Evolutionary conservation across 2,113 vertebrate genomes (phyloP).

Genomic region (Ascaphus truei): DNA sequence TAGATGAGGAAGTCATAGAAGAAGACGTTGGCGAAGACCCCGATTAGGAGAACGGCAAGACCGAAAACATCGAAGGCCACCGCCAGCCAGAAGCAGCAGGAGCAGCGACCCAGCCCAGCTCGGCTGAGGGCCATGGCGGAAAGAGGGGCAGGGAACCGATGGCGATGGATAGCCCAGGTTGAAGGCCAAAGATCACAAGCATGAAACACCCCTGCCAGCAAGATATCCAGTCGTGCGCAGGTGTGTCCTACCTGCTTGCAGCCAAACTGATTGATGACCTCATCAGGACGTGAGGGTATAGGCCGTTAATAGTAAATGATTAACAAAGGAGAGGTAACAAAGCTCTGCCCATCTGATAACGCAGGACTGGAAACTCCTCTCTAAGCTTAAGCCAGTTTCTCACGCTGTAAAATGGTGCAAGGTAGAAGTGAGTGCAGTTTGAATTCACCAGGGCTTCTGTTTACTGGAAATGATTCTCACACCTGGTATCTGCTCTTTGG

Average conservation of each 20-base stretch:
- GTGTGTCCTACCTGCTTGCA: constrained; percentile 7
- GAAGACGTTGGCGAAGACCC: constrained; percentile 67
- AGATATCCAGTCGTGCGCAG: constrained; percentile 8
- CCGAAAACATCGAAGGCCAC: constrained; percentile 77
- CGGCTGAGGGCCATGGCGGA: constrained; percentile 15
- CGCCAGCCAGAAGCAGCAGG: constrained; percentile 81
- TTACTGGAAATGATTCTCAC: background rate
- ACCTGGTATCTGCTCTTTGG: constrained; percentile 4
- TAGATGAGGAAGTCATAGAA: constrained; percentile 83
- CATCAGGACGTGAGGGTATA: background rate
- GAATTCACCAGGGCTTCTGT: background rate
- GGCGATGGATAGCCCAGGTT: background rate
- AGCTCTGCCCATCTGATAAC: background rate
- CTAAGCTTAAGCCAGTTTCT: background rate
- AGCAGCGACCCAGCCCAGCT: constrained; percentile 70
- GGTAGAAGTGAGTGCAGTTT: background rate
- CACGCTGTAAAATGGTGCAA: background rate
- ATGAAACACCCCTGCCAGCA: background rate
- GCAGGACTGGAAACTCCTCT: background rate
- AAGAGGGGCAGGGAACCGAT: background rate
- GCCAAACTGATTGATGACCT: background rate
- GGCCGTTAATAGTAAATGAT: constrained; percentile 23
- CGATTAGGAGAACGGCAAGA: constrained; percentile 65
- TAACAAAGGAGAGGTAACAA: background rate
- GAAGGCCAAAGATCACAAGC: constrained; percentile 20